Evolutionary conservation across 30 jellyfish, hydroid and myxozoan species (phyloP).

Genomic region (Turritopsis rubra): DNA sequence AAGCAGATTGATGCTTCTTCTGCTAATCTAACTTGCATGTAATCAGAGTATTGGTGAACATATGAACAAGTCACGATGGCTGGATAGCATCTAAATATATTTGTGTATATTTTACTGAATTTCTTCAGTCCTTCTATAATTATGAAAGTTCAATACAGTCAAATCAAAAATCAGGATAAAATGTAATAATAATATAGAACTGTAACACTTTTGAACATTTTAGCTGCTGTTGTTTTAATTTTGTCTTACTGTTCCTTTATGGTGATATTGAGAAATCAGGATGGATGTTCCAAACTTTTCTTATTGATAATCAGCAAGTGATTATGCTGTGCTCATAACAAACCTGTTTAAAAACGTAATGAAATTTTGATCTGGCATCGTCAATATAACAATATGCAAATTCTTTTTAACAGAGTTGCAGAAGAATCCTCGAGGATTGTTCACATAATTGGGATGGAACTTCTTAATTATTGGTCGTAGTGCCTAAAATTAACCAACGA

Average conservation of each 20-base stretch:
- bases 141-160: too few species aligned
- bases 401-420: conserved; percentile 51
- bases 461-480: conserved; percentile 61
- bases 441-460: conserved; percentile 39
- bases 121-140: too few species aligned
- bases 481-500: conserved; percentile 40
- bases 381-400: conserved; percentile 43
- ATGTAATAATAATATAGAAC: too few species aligned
- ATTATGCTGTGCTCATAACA: too few species aligned
- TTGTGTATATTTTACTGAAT: too few species aligned
- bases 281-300: too few species aligned
- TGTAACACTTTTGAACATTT: too few species aligned
- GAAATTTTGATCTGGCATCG: conserved; percentile 41
- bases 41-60: conserved; percentile 43
- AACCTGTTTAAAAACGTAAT: conserved; percentile 4
- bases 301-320: too few species aligned
- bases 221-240: too few species aligned
- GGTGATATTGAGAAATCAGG: too few species aligned
- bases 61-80: conserved; percentile 56
- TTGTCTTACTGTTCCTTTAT: too few species aligned
- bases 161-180: too few species aligned
- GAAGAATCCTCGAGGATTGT: conserved; percentile 57
- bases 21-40: conserved; percentile 38
- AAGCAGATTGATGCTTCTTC: conserved; percentile 49
- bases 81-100: conserved; percentile 68